A percentile compares a stretch with the other conserved stretches of the same genome.
These are phyloP conservation scores for Resseliella maxima DNA, from an alignment of 2,888 invertebrate genomes.

Conservation along the genomic window DNA sequence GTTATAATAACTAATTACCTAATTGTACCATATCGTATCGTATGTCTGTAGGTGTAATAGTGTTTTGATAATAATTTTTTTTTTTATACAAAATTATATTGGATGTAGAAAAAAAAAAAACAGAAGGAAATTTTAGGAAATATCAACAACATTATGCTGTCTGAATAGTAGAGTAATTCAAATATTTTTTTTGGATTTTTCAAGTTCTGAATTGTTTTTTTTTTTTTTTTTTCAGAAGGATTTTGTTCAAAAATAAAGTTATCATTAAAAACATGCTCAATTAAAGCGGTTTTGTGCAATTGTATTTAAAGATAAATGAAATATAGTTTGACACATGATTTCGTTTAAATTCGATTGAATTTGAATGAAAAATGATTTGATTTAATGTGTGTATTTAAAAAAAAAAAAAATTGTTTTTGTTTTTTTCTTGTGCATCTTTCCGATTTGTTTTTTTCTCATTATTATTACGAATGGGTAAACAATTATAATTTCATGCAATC, in stretches of 20 bases:
- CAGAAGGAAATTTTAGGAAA: background rate
- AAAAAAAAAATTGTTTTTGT: background rate
- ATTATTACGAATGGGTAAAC: background rate
- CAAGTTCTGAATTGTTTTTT: background rate
- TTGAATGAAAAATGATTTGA: background rate
- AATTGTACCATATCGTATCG: background rate
- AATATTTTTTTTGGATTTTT: background rate
- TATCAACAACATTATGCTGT: conserved; percentile 19
- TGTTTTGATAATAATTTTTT: background rate
- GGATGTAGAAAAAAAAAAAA: background rate
- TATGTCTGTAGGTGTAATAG: conserved; percentile 43
- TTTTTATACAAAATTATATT: background rate
- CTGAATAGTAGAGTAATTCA: background rate
- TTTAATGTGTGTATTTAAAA: background rate
- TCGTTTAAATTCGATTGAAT: conserved; percentile 15
- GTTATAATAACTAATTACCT: too few relatives aligned
- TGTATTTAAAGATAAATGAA: conserved; percentile 42
- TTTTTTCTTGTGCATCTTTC: background rate
- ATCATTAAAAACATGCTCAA: conserved; percentile 54
- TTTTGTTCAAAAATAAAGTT: conserved; percentile 9
- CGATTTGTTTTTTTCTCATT: background rate
- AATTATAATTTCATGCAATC: background rate
- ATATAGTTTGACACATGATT: conserved; percentile 33
- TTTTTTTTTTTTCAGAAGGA: too few relatives aligned
- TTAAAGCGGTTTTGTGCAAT: conserved; percentile 38